These are phyloP conservation scores for Lissocephala sabroskyi DNA, from an alignment of 2,888 invertebrate genomes.

Conservation along the genomic window DNA sequence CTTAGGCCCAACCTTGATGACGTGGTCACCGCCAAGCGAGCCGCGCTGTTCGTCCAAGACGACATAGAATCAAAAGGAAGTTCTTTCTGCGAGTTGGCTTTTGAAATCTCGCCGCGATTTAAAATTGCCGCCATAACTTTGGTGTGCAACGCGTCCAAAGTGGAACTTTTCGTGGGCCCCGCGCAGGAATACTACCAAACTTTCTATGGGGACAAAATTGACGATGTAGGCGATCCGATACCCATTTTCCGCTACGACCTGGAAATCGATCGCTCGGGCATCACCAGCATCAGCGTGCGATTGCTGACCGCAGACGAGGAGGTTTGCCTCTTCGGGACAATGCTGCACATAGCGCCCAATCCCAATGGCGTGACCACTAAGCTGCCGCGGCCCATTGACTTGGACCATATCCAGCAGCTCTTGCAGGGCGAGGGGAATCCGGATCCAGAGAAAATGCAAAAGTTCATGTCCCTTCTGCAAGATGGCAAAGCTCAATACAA, in stretches of 20 bases:
- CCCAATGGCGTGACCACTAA: constrained; percentile 65
- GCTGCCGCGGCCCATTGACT: constrained; percentile 45
- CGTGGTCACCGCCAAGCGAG: constrained; percentile 54
- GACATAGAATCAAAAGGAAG: constrained; percentile 23
- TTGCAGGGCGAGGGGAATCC: constrained; percentile 46
- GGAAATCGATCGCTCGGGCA: constrained; percentile 62
- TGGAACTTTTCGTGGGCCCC: constrained; percentile 64
- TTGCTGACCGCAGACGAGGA: constrained; percentile 53
- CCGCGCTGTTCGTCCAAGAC: constrained; percentile 45
- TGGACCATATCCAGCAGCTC: constrained; percentile 63
- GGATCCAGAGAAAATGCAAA: constrained; percentile 51
- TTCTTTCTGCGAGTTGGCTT: constrained; percentile 62
- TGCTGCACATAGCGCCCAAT: constrained; percentile 60
- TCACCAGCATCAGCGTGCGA: constrained; percentile 57
- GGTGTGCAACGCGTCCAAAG: constrained; percentile 61
- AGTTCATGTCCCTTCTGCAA: constrained; percentile 50
- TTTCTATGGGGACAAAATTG: constrained; percentile 50
- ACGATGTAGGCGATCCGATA: constrained; percentile 38
- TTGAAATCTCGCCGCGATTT: constrained; percentile 46
- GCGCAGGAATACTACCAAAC: constrained; percentile 67
- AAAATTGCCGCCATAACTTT: constrained; percentile 63
- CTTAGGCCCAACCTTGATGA: constrained; percentile 59
- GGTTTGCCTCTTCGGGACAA: constrained; percentile 68
- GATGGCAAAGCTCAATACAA: constrained; percentile 3
- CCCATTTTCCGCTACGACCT: constrained; percentile 65